Evolutionary conservation across 2,113 vertebrate species (phyloP), one percentile per base, ranked within the genome.

Genomic region (Todiramphus saurophagus): DNA sequence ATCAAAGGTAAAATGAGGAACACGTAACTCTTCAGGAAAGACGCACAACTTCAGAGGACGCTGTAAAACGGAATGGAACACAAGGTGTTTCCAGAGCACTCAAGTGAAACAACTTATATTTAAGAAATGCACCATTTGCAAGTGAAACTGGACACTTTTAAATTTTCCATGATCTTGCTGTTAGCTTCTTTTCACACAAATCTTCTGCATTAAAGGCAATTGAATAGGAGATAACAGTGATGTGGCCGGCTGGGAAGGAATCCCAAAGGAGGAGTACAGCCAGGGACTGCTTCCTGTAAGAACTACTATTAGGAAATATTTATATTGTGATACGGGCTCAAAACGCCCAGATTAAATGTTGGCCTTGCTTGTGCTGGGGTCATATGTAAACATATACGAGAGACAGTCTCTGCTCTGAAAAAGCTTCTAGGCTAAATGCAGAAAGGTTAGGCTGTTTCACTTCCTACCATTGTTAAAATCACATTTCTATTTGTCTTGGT

Each of bases 391-490:
- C 86, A 96, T 37, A 19, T 3, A 5, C 2, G 11, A 87, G 48
- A 69, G 73, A 89, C 70, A 80, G 59, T 63, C 76, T 62, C 80
- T 83, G 23, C 74, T 87, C 91, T 89, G 50, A 39, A 63, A 96
- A 83, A 64, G 7, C 41, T 66, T 94, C 69, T 83, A 92, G 77
- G 83, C 94, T 94, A 93, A 97, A 96, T 95, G 95, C 93, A 97
- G 91, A 97, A 94, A 97, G 96, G 97, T 97, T 96, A 95, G 75
- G 66, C 90, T 94, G 68, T 95, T 97, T 93, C 83, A 96, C 94
- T 98, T 98, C 97, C 97, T 97, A 64, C 95, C 73, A 98, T 98
- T 98, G 97, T 98, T 96, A 87, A 88, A 70, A 82, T 94, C 92
- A 69, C 93, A 95, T 98, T 97, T 97, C 97, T 97, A 93, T 97